These are phyloP conservation scores for Caenorhabditis remanei DNA, from an alignment of 1,140 invertebrate species.

Conservation along the genomic window DNA sequence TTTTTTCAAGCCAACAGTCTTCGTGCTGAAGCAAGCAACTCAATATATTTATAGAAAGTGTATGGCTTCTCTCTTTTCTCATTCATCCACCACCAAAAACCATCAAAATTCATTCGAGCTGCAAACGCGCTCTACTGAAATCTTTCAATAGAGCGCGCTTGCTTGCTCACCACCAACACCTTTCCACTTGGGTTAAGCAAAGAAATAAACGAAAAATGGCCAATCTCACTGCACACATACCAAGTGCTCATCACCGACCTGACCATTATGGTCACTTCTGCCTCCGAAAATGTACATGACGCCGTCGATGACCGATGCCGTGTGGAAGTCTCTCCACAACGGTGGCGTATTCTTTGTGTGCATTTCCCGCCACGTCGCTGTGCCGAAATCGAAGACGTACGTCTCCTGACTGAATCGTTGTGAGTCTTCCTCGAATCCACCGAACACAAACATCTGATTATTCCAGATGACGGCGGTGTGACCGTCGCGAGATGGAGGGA, in stretches of 20 bases:
- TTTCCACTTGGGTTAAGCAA: no score
- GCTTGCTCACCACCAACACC: no score
- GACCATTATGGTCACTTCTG: conserved; percentile 82
- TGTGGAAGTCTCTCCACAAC: conserved; percentile 88
- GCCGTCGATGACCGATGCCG: conserved; percentile 84
- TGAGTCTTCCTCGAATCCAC: conserved; percentile 85
- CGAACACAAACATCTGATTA: conserved; percentile 90
- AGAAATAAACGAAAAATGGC: conserved; percentile 64
- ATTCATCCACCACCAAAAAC: no score
- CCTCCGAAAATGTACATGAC: conserved; percentile 91
- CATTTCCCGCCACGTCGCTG: conserved; percentile 82
- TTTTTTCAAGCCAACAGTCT: background rate
- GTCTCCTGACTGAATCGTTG: conserved; percentile 87
- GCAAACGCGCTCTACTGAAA: no score
- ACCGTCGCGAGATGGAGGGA: conserved; percentile 88
- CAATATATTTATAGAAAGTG: background rate
- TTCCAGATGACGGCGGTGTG: conserved; percentile 88
- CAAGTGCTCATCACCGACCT: conserved; percentile 81
- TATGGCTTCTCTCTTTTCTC: no score
- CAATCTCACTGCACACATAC: conserved; percentile 84
- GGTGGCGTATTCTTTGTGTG: conserved; percentile 79
- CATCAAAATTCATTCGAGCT: no score
- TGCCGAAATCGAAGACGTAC: conserved; percentile 84
- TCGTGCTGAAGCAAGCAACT: background rate
- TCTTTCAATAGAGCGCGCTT: no score